Percentiles rank a stretch among this genome's conserved stretches.
Conservation (phyloP, 2,797 vertebrate genomes). For the Periophthalmus magnuspinnatus region DNA sequence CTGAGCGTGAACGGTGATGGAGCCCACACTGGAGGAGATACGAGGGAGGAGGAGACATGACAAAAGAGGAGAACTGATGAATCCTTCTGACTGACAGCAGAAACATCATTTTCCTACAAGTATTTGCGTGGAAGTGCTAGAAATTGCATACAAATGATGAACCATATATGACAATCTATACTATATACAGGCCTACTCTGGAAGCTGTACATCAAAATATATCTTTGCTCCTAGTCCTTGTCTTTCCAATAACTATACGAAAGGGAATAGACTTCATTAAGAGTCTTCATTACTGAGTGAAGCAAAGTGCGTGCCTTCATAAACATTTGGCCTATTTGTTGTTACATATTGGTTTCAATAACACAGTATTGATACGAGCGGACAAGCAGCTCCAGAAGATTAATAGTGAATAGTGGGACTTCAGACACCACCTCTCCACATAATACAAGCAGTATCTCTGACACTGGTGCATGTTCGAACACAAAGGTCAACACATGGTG, state of each 20-base stretch:
- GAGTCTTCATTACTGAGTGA: no score
- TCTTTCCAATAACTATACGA: no score
- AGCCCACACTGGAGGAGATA: slow-evolving; percentile 12
- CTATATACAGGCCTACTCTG: no score
- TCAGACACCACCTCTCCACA: neutral
- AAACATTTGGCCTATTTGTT: neutral
- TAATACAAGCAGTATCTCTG: slow-evolving; percentile 4
- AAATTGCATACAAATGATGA: no score
- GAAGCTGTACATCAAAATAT: no score
- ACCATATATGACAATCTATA: no score
- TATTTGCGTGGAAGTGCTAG: no score
- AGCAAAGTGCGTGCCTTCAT: neutral
- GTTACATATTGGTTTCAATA: neutral
- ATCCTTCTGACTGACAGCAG: neutral
- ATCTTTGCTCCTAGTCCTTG: no score
- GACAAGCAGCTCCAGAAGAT: neutral
- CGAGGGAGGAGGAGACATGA: neutral
- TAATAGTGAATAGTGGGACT: neutral
- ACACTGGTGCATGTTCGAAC: slow-evolving; percentile 1
- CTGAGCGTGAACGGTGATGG: slow-evolving; percentile 39
- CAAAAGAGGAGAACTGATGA: slow-evolving; percentile 21
- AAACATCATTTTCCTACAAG: no score
- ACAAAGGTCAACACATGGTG: neutral
- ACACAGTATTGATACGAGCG: neutral
- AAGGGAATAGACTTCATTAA: no score